phyloP scores from a whole-genome alignment of 2,888 invertebrate species.

The Limnephilus rhombicus region DNA sequence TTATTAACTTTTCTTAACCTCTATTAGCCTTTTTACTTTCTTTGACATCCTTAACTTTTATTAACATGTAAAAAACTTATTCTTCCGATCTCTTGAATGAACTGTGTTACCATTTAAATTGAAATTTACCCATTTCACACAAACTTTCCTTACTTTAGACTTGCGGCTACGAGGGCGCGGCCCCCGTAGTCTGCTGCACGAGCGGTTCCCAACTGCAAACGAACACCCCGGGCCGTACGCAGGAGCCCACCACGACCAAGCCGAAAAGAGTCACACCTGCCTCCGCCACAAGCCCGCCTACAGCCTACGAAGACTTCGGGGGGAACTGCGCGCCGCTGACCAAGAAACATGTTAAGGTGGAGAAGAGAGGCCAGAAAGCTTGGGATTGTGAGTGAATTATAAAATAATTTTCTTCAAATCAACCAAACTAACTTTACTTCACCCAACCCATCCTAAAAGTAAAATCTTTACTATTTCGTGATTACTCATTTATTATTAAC shows the following conservation, averaged over 20 bases:
- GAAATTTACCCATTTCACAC: too few species aligned
- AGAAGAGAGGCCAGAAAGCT: neutral
- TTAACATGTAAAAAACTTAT: too few species aligned
- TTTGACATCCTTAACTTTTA: too few species aligned
- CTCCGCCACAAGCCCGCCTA: neutral
- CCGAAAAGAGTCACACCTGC: neutral
- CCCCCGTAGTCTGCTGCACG: neutral
- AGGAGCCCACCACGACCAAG: neutral
- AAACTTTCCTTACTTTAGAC: neutral
- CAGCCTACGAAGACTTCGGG: neutral
- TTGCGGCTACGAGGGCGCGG: neutral
- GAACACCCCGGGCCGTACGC: neutral
- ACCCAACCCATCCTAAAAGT: too few species aligned
- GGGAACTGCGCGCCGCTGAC: neutral
- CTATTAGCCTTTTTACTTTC: too few species aligned
- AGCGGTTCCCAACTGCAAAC: neutral
- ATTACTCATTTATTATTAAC: too few species aligned
- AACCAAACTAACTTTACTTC: too few species aligned
- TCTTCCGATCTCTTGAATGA: too few species aligned
- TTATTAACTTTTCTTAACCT: too few species aligned
- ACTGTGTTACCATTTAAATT: too few species aligned
- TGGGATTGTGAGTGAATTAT: neutral
- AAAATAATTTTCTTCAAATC: too few species aligned
- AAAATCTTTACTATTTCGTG: too few species aligned
- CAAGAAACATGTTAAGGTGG: neutral